Evolutionary conservation across 2,888 invertebrate species (phyloP), one percentile per base, ranked within the genome.

Genomic region (Heliconius charithonia): DNA sequence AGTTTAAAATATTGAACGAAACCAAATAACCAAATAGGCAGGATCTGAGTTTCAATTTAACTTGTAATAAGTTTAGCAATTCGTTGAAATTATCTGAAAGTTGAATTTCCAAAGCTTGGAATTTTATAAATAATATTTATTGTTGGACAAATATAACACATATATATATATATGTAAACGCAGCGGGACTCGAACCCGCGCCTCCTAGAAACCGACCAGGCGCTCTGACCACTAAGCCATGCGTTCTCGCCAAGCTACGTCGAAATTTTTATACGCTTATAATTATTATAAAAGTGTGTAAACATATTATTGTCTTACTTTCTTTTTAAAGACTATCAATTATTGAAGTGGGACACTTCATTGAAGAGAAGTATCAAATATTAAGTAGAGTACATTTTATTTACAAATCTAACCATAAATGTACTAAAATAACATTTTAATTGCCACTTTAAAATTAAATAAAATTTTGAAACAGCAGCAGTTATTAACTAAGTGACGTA

Each of bases 21-120:
- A 83, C 81, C 82, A 84, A 84, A 85, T 86, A 78, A 83, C 81
- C 82, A 84, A 84, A 85, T 86, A 87, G 85, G 85, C 84, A 84
- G 87, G 85, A 88, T 86, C 85, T 84, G 86, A 90, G 89, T 92
- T 92, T 91, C 91, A 92, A 93, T 93, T 92, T 92, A 92, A 92
- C 91, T 92, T 92, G 89, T 88, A 91, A 90, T 90, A 91, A 92
- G 87, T 90, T 90, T 86, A 79, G 83, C 84, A 90, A 91, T 85
- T 91, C 87, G 87, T 87, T 85, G 86, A 89, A 92, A 91, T 91
- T 91, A 91, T 86, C 86, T 83, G 80, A 81, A 82, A 84, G 85
- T 85, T 80, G 83, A 88, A 86, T 87, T 89, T 85, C 80, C 76
- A 82, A 81, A 85, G 86, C 84, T 84, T 75, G 78, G 82, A 80